Percentiles rank a stretch among this genome's conserved stretches.
Conservation (phyloP, 2,797 vertebrate genomes). For the Mus spretus region DNA sequence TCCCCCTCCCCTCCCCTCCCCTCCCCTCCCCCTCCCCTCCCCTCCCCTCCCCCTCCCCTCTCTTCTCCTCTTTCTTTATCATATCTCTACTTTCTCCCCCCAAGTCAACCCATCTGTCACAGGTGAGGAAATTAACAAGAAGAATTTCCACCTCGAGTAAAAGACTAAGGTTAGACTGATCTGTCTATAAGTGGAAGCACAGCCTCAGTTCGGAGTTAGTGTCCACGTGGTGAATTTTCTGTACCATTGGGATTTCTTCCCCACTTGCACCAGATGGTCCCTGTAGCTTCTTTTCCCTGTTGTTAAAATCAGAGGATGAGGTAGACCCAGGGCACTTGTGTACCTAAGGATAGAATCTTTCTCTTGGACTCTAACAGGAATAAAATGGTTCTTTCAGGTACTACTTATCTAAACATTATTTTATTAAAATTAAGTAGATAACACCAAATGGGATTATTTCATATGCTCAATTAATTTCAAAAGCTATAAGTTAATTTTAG, state of each 20-base stretch:
- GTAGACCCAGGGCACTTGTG: not conserved
- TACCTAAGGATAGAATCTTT: not conserved
- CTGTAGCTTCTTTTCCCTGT: not conserved
- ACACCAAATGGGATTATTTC: constrained; percentile 39
- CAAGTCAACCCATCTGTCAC: not conserved
- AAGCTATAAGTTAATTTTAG: constrained; percentile 58
- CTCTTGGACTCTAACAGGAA: constrained; percentile 32
- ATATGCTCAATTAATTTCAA: constrained; percentile 59
- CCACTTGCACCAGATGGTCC: not conserved
- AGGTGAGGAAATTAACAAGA: constrained; percentile 7
- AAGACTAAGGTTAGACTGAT: not conserved
- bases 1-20: not conserved
- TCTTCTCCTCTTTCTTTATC: not conserved
- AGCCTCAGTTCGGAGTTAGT: not conserved
- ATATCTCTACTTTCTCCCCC: not conserved
- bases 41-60: not conserved
- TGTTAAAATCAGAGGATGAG: constrained; percentile 56
- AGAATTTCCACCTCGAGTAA: not conserved
- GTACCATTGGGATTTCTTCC: not conserved
- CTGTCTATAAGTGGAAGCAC: not conserved
- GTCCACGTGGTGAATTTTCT: not conserved
- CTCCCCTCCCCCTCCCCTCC: not conserved
- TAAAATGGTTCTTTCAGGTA: constrained; percentile 37
- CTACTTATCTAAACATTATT: constrained; percentile 58
- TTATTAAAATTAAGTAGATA: constrained; percentile 59